phyloP scores from a whole-genome alignment of 37 sponge, comb jelly and placozoan species.

The Trichoplax adhaerens region DNA sequence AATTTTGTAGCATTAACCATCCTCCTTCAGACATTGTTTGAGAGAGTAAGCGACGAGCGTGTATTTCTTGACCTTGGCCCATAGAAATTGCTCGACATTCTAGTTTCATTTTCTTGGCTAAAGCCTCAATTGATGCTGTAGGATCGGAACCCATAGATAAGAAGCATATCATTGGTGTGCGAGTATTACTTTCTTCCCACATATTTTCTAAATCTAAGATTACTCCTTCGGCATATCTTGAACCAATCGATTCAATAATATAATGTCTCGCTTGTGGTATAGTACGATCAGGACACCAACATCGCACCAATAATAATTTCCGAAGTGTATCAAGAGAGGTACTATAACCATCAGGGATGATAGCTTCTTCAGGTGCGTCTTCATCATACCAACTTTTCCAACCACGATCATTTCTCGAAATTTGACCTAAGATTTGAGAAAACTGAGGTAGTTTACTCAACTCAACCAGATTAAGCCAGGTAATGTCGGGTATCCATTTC shows the following conservation, averaged over 20 bases:
- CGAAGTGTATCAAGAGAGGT: slow-evolving; percentile 69
- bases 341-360: slow-evolving; percentile 87
- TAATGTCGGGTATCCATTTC: slow-evolving; percentile 93
- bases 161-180: slow-evolving; percentile 88
- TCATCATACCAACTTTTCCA: slow-evolving; percentile 98
- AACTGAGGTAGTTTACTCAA: slow-evolving; percentile 81
- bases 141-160: slow-evolving; percentile 97
- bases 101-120: slow-evolving; percentile 83
- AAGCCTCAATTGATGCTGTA: slow-evolving; percentile 71
- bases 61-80: slow-evolving; percentile 96
- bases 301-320: slow-evolving; percentile 29
- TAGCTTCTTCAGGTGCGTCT: slow-evolving; percentile 91
- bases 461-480: slow-evolving; percentile 94
- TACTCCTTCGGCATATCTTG: slow-evolving; percentile 81
- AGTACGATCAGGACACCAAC: slow-evolving; percentile 96
- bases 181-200: slow-evolving; percentile 62
- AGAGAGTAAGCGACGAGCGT: slow-evolving; percentile 74
- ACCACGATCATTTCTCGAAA: slow-evolving; percentile 58
- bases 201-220: slow-evolving; percentile 84
- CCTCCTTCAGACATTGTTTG: slow-evolving; percentile 80
- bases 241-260: slow-evolving; percentile 77
- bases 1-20: slow-evolving; percentile 92
- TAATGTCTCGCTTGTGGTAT: slow-evolving; percentile 92
- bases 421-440: slow-evolving; percentile 82
- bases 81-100: slow-evolving; percentile 68